phyloP scores from a whole-genome alignment of 2,113 vertebrate genomes.

The Chitala chitala region DNA sequence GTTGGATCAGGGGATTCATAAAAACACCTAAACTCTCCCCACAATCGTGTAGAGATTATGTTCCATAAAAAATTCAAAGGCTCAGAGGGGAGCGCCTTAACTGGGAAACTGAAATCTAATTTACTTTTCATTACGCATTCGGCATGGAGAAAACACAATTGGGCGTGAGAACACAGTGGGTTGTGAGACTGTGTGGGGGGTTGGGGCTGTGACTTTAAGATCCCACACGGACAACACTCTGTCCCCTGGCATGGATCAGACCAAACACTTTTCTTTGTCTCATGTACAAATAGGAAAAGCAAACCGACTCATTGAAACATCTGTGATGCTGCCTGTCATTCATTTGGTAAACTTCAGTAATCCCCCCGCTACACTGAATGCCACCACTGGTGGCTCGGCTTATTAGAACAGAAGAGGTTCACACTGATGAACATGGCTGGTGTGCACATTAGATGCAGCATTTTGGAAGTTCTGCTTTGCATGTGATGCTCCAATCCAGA shows the following conservation, averaged over 20 bases:
- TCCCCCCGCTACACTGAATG: too few species aligned
- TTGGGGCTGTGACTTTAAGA: background rate
- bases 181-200: background rate
- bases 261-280: background rate
- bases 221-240: background rate
- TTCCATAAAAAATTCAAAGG: background rate
- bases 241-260: background rate
- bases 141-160: background rate
- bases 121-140: slow-evolving; percentile 7
- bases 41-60: background rate
- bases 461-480: background rate
- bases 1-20: background rate
- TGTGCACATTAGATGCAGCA: too few species aligned
- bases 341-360: too few species aligned
- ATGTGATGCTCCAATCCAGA: background rate
- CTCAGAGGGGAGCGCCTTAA: background rate
- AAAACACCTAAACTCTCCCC: background rate
- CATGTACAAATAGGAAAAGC: too few species aligned
- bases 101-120: background rate
- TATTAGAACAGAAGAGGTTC: background rate
- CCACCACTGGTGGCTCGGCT: too few species aligned
- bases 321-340: too few species aligned
- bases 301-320: too few species aligned
- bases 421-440: background rate
- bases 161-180: background rate